phyloP scores from a whole-genome alignment of 92 coral and sea anemone genomes.

The Ricordea florida region DNA sequence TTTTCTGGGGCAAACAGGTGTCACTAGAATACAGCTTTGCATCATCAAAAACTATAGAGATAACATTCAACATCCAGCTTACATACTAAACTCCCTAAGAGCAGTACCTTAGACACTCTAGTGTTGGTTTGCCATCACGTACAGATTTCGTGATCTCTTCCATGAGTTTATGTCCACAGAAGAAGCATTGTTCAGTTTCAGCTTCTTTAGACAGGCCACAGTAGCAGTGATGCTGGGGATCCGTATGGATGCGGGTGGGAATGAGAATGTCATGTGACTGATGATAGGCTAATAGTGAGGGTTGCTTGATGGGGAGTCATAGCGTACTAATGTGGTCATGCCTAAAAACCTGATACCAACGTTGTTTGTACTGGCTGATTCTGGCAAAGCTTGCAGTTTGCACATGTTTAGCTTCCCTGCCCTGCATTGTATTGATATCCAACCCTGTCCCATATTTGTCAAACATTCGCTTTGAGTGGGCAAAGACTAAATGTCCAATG shows the following conservation, averaged over 20 bases:
- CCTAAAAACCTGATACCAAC: constrained; percentile 53
- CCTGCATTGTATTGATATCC: constrained; percentile 64
- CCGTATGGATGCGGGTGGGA: constrained; percentile 26
- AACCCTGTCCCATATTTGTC: constrained; percentile 63
- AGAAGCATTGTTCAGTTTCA: constrained; percentile 21
- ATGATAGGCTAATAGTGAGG: constrained; percentile 52
- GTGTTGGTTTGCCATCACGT: constrained; percentile 18
- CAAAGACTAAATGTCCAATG: constrained; percentile 58
- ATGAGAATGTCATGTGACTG: constrained; percentile 41
- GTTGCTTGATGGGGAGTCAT: constrained; percentile 57
- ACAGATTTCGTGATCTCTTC: constrained; percentile 49
- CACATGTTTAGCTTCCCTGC: constrained; percentile 72
- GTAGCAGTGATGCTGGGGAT: constrained; percentile 29
- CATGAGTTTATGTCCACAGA: constrained; percentile 49
- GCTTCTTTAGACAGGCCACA: constrained; percentile 47
- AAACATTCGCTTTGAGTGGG: constrained; percentile 52
- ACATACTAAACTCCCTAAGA: too few species aligned
- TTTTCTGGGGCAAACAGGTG: too few species aligned
- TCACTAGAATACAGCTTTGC: too few species aligned
- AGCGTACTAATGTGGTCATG: constrained; percentile 59
- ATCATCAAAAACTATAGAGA: too few species aligned
- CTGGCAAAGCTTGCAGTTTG: constrained; percentile 64
- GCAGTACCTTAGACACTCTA: constrained; percentile 5
- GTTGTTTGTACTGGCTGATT: constrained; percentile 33
- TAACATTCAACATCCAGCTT: too few species aligned